Base-by-base conservation (phyloP, 2,888 invertebrate genomes). In the Uloborus plumipes region DNA sequence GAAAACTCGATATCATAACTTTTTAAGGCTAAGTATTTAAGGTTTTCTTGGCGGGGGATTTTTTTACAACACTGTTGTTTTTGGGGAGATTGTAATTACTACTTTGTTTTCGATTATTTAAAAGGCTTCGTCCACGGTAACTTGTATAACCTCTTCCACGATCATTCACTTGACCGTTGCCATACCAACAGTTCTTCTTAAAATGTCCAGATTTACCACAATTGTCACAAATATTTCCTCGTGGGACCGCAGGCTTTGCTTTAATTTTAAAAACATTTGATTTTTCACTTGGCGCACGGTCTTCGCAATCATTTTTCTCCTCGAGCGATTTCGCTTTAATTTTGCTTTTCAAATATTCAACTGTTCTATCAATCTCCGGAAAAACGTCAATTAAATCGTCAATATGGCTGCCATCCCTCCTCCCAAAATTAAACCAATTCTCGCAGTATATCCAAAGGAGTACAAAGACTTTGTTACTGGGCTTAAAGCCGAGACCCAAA, bases 281-380 rank as follows among this genome's bases (percentile, higher is more conserved):
- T 53, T 53, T 26, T 53, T 53, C 53, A 1, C 2, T 53, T 53
- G 6, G 53, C 1, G 53, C 6, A 3, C 53, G 15, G 2, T 53
- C n/a, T 2, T 53, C 6, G 6, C n/a, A 2, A 53, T 53, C n/a
- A 53, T 53, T 15, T 53, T 53, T 53, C n/a, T 16, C 15, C 6
- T 53, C 6, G 53, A 16, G 6, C 53, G 53, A 53, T 53, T 53
- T 53, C 53, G 6, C 15, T n/a, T 53, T 53, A 53, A 53, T 53
- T 53, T 53, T 53, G 53, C 53, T 53, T 53, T 53, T 53, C 15
- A 53, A n/a, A n/a, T 53, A 53, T n/a, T 53, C 53, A 53, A 6
- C n/a, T 53, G 53, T 53, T 53, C 53, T 53, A n/a, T 53, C 53
- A 2, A 3, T 53, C 6, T 53, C 53, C 6, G 53, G 53, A 3